Evolutionary conservation across 37 sponge, comb jelly and placozoan genomes (phyloP).

Genomic region (Spongilla lacustris): DNA sequence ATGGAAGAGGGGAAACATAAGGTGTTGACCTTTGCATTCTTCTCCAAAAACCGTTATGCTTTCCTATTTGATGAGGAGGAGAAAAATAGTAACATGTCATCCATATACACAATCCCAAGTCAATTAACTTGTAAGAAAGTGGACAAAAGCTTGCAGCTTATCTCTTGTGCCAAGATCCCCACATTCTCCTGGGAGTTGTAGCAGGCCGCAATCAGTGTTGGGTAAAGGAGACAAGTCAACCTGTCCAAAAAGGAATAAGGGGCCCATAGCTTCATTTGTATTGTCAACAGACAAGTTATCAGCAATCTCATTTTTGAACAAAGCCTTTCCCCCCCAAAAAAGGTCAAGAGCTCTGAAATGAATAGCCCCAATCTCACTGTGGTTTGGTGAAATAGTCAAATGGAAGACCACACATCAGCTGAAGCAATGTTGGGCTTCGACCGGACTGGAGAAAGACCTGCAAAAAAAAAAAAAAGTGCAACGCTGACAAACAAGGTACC

Average conservation of each 20-base stretch:
- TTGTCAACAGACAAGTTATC: not conserved
- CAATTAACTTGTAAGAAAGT: conserved; percentile 55
- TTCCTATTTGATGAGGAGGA: not conserved
- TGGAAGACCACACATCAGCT: conserved; percentile 84
- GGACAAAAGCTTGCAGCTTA: conserved; percentile 69
- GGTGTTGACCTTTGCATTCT: not conserved
- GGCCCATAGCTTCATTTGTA: not conserved
- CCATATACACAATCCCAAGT: not conserved
- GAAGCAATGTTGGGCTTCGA: conserved; percentile 87
- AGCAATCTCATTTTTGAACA: conserved; percentile 4
- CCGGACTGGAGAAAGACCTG: conserved; percentile 85
- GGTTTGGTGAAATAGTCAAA: conserved; percentile 92
- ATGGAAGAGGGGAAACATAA: not conserved
- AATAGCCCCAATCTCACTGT: conserved; percentile 35
- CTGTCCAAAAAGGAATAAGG: conserved; percentile 34
- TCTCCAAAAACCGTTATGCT: not conserved
- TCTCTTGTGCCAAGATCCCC: conserved; percentile 75
- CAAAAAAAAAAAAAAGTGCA: not conserved
- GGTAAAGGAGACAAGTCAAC: conserved; percentile 70
- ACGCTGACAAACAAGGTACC: not conserved
- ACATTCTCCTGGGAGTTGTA: conserved; percentile 66
- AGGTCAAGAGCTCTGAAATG: conserved; percentile 1
- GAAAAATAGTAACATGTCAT: not conserved
- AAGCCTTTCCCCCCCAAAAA: not conserved
- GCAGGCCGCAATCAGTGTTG: conserved; percentile 82